Conservation (phyloP, 2,113 vertebrate species). For the Bufo gargarizans region DNA sequence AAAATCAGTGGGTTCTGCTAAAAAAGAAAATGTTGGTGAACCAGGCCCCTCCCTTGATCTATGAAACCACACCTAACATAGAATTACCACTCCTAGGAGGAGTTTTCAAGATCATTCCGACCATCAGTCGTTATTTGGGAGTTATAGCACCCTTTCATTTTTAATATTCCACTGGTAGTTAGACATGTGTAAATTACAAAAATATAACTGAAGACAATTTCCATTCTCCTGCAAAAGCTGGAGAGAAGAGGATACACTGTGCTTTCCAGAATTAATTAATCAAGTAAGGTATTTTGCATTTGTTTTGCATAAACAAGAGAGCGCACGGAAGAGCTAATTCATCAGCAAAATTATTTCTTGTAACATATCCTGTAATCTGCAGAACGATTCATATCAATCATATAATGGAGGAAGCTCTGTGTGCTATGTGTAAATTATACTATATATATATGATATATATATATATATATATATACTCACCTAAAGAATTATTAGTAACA, state of each 20-base stretch:
- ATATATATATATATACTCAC: no score
- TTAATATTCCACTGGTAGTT: not conserved
- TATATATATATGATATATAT: no score
- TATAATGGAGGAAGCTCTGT: not conserved
- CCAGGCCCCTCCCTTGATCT: no score
- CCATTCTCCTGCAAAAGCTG: not conserved
- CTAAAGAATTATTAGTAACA: no score
- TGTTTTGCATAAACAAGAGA: slow-evolving; percentile 4
- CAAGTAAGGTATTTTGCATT: not conserved
- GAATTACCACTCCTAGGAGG: no score
- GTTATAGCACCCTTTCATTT: not conserved
- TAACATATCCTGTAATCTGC: not conserved
- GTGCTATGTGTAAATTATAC: not conserved
- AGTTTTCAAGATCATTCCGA: not conserved
- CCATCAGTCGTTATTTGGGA: not conserved
- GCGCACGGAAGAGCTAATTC: not conserved
- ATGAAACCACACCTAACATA: no score
- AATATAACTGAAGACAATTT: not conserved
- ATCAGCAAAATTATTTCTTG: not conserved
- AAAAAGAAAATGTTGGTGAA: no score
- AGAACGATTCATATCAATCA: not conserved
- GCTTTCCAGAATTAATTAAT: slow-evolving; percentile 21
- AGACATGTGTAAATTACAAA: not conserved
- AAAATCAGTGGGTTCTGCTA: no score
- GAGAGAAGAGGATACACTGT: not conserved